A percentile compares a stretch with the other conserved stretches of the same genome.
These are phyloP conservation scores for Axea sp. DNA, from an alignment of 2,888 invertebrate genomes.

Conservation along the genomic window DNA sequence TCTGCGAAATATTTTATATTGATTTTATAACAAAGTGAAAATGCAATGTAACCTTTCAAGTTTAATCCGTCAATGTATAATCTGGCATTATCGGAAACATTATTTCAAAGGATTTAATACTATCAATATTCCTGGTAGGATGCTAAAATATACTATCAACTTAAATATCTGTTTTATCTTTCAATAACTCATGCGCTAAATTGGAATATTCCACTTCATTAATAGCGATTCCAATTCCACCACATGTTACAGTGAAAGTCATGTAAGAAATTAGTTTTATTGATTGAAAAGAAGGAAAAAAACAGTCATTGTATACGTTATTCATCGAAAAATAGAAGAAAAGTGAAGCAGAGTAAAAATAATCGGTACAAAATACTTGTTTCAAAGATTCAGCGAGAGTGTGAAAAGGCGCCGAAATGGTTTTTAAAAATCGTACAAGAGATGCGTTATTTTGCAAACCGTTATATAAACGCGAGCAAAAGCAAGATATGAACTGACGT, in stretches of 20 bases:
- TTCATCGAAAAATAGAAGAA: no score
- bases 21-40: conserved; percentile 20
- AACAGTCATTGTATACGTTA: no score
- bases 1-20: conserved; percentile 28
- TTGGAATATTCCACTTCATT: conserved; percentile 11
- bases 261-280: conserved; percentile 22
- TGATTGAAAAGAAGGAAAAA: no score
- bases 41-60: conserved; percentile 16
- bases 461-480: no score
- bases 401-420: no score
- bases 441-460: no score
- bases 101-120: conserved; percentile 27
- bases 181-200: conserved; percentile 28
- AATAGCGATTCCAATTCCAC: not conserved
- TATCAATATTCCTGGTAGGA: conserved; percentile 24
- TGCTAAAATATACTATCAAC: conserved; percentile 24
- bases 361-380: not conserved
- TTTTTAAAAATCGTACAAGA: no score
- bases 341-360: no score
- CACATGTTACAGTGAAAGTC: conserved; percentile 1
- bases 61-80: conserved; percentile 9
- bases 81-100: conserved; percentile 7
- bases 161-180: conserved; percentile 23
- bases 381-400: not conserved
- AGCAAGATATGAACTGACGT: no score